Evolutionary conservation across 2,888 invertebrate species (phyloP), one percentile per base, ranked within the genome.

Genomic region (Conus canariensis): DNA sequence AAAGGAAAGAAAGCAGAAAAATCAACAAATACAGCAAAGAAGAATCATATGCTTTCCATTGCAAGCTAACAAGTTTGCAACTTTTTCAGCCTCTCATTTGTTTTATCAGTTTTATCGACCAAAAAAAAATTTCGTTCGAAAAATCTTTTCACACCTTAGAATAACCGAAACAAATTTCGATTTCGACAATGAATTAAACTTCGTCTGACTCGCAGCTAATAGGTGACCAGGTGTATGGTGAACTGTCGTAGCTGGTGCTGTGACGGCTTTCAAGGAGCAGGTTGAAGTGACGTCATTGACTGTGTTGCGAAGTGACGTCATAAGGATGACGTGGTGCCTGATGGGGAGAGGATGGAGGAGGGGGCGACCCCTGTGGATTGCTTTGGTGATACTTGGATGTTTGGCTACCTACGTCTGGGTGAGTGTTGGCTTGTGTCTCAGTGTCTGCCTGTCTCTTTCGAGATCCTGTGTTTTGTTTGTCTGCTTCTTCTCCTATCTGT

Each of bases 301-400:
- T 8, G 70, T 74, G 70, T 16, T 74, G 12, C 4, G 77, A 16
- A 58, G 83, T 83, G 83, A 83, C 83, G 83, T 83, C 83, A 58
- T 83, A 58, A 58, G 56, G 83, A 83, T 83, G 83, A 83, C 83
- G 58, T 83, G 83, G 83, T 58, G 83, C 30, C 58, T 16, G 19
- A 22, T 14, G 58, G 58, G 58, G 83, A 58, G 80, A 30, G 80
- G 80, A 30, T 45, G 16, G 83, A 83, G 8, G 83, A 58, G 8
- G 83, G 58, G 14, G 16, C 56, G 83, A 7, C 56, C 83, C 30
- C 22, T 83, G 58, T 83, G 83, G 83, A 58, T 58, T 83, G 56
- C 25, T 6, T 4, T 83, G 83, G 83, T 83, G 83, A 16, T n/a
- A 22, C 58, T 83, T 56, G 22, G 58, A 7, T n/a, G 8, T 22